These are phyloP conservation scores for Pimephales promelas DNA, from an alignment of 2,113 vertebrate genomes.

Conservation along the genomic window DNA sequence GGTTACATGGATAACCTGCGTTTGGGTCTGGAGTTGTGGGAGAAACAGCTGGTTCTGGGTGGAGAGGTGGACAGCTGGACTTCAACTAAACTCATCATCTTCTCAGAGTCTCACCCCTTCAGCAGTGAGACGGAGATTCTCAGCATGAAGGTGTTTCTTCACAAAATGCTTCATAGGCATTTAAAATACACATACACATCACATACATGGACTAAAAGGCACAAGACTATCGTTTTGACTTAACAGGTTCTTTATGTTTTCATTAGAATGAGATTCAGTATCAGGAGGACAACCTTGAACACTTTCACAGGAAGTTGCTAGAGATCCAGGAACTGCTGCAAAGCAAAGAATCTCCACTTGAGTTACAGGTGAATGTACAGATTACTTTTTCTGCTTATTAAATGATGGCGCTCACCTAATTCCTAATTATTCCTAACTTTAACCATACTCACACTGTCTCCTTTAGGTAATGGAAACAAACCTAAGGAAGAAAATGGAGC, in stretches of 20 bases:
- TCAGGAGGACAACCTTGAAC: constrained; percentile 82
- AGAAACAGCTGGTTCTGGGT: constrained; percentile 85
- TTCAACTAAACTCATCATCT: constrained; percentile 69
- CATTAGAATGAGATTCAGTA: constrained; percentile 81
- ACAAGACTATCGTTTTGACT: neutral
- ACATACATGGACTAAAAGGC: neutral
- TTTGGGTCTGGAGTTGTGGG: constrained; percentile 89
- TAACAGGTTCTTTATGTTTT: neutral
- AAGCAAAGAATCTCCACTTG: constrained; percentile 84
- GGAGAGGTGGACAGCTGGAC: constrained; percentile 80
- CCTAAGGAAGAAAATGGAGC: constrained; percentile 74
- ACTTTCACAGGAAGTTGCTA: constrained; percentile 80
- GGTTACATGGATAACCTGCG: constrained; percentile 83
- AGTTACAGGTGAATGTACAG: constrained; percentile 80
- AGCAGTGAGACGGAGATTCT: constrained; percentile 75
- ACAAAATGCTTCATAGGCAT: neutral
- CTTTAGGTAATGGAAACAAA: constrained; percentile 75
- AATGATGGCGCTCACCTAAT: neutral
- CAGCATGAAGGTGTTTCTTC: constrained; percentile 77
- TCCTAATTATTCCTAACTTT: neutral
- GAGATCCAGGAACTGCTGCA: constrained; percentile 90
- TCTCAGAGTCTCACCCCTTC: constrained; percentile 74
- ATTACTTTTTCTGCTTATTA: neutral
- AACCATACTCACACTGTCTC: neutral
- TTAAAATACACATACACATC: neutral